A percentile compares a stretch with the other conserved stretches of the same genome.
These are phyloP conservation scores for Tenthredo mesomela DNA, from an alignment of 2,888 invertebrate species.

Conservation along the genomic window DNA sequence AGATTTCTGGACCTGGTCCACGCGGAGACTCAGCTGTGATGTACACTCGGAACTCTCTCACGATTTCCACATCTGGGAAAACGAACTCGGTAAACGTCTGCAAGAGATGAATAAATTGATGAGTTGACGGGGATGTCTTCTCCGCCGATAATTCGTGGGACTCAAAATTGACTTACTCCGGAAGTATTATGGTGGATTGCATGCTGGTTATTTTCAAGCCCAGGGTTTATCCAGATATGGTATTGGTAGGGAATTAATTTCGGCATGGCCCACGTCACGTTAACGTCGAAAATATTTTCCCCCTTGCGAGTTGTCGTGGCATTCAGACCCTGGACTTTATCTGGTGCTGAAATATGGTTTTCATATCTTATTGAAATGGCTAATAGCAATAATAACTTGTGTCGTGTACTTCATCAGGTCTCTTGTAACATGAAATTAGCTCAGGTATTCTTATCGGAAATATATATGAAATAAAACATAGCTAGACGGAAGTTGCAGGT, in stretches of 20 bases:
- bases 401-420: too few relatives aligned
- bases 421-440: too few relatives aligned
- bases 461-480: too few relatives aligned
- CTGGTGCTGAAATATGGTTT: conserved; percentile 6
- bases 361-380: too few relatives aligned
- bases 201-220: conserved; percentile 46
- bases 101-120: conserved; percentile 53
- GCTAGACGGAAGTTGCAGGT: too few relatives aligned
- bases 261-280: conserved; percentile 79
- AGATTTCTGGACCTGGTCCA: background rate
- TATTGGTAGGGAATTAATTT: conserved; percentile 79
- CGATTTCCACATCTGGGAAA: conserved; percentile 67
- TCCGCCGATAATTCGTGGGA: background rate
- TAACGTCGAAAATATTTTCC: conserved; percentile 73
- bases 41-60: conserved; percentile 1
- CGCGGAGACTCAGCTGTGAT: background rate
- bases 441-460: too few relatives aligned
- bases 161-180: conserved; percentile 38
- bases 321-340: background rate
- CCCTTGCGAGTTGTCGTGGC: background rate
- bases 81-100: conserved; percentile 70
- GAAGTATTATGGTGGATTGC: conserved; percentile 12
- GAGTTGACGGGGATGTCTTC: background rate
- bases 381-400: too few relatives aligned
- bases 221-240: conserved; percentile 70